Base-by-base conservation (phyloP, 2,888 invertebrate species). In the Cephus pygmeus region DNA sequence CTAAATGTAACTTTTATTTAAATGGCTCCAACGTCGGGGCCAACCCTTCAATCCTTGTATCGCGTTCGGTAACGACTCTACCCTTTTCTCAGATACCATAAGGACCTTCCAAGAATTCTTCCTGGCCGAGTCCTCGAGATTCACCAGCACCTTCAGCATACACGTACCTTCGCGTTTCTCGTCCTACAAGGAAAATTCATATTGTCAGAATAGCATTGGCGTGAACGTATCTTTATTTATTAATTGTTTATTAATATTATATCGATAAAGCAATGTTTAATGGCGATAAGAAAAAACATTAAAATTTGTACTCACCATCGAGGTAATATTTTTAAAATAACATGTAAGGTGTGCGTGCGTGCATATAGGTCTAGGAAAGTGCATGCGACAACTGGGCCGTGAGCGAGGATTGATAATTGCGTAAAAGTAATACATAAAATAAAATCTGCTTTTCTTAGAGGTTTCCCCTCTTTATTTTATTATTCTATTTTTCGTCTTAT, bases 11-110 rank as follows among this genome's bases (percentile, higher is more conserved):
- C 85, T 88, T 36, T 83, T 86, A 76, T 83, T 86, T 79, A 88
- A 89, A 82, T 89, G 88, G 83, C 84, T 88, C 90, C 90, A 90
- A 83, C 90, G 90, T 74, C 90, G 90, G 80, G 90, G 90, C 90
- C 90, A 90, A 82, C 90, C 90, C 84, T 90, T 90, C 79, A 90
- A 83, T 84, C 87, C 88, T 83, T 87, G 87, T 81, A 90, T 90
- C 88, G 87, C 87, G 85, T 84, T 87, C 82, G 86, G 84, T 79
- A 85, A 85, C 73, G 85, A 82, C 79, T 77, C 81, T 82, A 77
- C 85, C 79, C 78, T 80, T 81, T 85, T 83, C 82, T 87, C 89
- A 86, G 86, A 87, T 89, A 89, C 88, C 90, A 90, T 90, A 90
- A 88, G 90, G 90, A 90, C 85, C 84, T 83, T 79, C 82, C 84